Evolutionary conservation across 2,113 vertebrate species (phyloP).

Genomic region (Mastomys coucha): DNA sequence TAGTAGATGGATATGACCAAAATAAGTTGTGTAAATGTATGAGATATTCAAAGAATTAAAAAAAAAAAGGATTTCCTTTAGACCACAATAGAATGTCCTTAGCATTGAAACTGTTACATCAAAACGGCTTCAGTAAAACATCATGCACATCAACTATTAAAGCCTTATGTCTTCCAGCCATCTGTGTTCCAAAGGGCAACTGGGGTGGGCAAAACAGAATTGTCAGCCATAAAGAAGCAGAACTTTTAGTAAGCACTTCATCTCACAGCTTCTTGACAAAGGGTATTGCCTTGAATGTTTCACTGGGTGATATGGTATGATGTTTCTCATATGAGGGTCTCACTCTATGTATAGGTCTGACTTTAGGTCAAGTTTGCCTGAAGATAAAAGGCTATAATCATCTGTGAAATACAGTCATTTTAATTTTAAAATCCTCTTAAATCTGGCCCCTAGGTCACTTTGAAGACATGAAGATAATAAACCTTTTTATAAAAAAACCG

Average conservation of each 20-base stretch:
- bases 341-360: constrained; percentile 31
- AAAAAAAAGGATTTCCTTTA: constrained; percentile 27
- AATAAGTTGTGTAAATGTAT: neutral
- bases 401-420: constrained; percentile 64
- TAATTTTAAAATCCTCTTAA: constrained; percentile 73
- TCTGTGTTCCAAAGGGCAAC: neutral
- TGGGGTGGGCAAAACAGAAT: neutral
- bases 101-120: constrained; percentile 33
- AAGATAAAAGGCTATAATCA: constrained; percentile 70
- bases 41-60: neutral
- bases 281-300: neutral
- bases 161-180: constrained; percentile 2
- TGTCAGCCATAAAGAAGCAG: constrained; percentile 35
- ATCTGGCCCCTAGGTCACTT: constrained; percentile 49
- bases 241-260: neutral
- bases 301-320: neutral
- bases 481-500: constrained; percentile 58
- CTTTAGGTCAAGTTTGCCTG: constrained; percentile 62
- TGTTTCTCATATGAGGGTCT: neutral
- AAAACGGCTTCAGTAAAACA: constrained; percentile 50
- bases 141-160: neutral
- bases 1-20: neutral
- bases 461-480: constrained; percentile 69
- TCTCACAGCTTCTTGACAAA: constrained; percentile 20
- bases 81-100: neutral